A percentile compares a stretch with the other conserved stretches of the same genome.
Conservation (phyloP, 2,888 invertebrate genomes). For the Idaea aversata region DNA sequence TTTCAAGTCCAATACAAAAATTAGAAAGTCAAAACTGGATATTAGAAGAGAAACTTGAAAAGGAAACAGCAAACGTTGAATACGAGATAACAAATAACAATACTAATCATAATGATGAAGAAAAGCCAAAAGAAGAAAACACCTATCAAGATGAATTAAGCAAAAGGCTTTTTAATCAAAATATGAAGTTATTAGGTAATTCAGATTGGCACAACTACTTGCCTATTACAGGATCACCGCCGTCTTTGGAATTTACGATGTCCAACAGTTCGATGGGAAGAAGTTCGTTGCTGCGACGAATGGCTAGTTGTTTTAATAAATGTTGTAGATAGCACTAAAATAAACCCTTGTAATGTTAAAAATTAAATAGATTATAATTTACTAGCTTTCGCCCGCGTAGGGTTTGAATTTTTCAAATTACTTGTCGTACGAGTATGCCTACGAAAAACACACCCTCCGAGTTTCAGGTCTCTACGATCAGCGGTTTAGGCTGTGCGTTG, state of each 20-base stretch:
- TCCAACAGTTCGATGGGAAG: constrained; percentile 35
- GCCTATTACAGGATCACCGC: constrained; percentile 40
- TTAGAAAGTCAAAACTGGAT: constrained; percentile 45
- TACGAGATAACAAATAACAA: constrained; percentile 22
- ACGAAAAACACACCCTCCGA: too few species aligned
- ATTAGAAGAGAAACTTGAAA: constrained; percentile 26
- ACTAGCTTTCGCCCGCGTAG: too few species aligned
- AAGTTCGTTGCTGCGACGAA: constrained; percentile 47
- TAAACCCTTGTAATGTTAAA: not conserved
- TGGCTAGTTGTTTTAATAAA: constrained; percentile 42
- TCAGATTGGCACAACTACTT: constrained; percentile 25
- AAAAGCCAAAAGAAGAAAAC: constrained; percentile 10
- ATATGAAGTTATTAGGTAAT: constrained; percentile 30
- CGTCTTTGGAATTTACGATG: constrained; percentile 49
- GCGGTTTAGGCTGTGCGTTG: constrained; percentile 11
- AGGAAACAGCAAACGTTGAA: constrained; percentile 23
- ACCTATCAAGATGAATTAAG: constrained; percentile 23
- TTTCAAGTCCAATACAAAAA: constrained; percentile 41
- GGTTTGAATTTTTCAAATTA: too few species aligned
- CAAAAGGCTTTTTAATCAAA: constrained; percentile 39
- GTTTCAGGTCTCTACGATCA: too few species aligned
- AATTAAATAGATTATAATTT: too few species aligned
- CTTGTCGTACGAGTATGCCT: too few species aligned
- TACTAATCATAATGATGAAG: constrained; percentile 11
- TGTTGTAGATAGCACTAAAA: constrained; percentile 44